phyloP scores from a whole-genome alignment of 2,888 invertebrate genomes.

The Agrochola macilenta region DNA sequence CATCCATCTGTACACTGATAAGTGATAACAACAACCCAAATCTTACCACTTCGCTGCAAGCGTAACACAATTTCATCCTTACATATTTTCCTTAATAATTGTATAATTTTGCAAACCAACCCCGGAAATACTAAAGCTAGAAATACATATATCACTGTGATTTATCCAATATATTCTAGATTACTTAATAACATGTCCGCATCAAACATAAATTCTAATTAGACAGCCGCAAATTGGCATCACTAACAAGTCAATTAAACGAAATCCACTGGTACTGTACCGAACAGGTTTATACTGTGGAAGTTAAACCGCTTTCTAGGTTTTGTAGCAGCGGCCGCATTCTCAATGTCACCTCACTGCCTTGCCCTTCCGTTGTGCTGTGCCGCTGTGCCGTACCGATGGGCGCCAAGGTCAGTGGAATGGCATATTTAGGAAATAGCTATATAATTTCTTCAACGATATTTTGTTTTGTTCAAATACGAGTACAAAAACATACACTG shows the following conservation, averaged over 20 bases:
- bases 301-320: constrained; percentile 68
- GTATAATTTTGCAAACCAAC: neutral
- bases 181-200: constrained; percentile 40
- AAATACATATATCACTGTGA: constrained; percentile 35
- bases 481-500: neutral
- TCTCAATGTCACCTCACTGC: constrained; percentile 72
- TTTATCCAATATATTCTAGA: constrained; percentile 43
- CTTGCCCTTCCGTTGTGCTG: constrained; percentile 74
- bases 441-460: constrained; percentile 13
- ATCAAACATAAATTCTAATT: constrained; percentile 48
- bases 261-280: constrained; percentile 46
- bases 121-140: constrained; percentile 14
- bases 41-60: constrained; percentile 18
- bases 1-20: constrained; percentile 34
- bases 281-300: constrained; percentile 54
- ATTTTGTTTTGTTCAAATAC: neutral
- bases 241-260: constrained; percentile 54
- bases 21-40: constrained; percentile 29
- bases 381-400: constrained; percentile 59
- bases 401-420: constrained; percentile 65
- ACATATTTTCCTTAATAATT: neutral
- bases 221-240: constrained; percentile 51
- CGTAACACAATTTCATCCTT: neutral
- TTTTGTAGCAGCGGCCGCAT: constrained; percentile 75
- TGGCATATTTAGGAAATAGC: constrained; percentile 30